Conservation (phyloP, 2,888 invertebrate species). For the Julus scanicus region DNA sequence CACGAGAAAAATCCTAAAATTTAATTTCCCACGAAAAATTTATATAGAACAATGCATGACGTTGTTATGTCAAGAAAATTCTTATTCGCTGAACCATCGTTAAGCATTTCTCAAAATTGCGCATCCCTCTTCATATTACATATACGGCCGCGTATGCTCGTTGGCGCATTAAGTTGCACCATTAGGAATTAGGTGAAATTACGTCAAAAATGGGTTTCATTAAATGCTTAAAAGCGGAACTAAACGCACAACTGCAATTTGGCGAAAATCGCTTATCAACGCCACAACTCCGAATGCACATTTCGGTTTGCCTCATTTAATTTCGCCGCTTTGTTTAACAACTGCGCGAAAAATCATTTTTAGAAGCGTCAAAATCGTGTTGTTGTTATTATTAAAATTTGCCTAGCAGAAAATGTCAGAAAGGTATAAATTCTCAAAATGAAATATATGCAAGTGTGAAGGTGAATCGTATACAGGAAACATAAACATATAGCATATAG, state of each 20-base stretch:
- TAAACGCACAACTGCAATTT: background rate
- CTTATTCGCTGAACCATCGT: too few species aligned
- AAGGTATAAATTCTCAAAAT: background rate
- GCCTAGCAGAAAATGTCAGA: background rate
- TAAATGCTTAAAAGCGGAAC: conserved; percentile 33
- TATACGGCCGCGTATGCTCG: background rate
- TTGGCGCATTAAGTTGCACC: background rate
- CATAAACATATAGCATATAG: background rate
- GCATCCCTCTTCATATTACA: background rate
- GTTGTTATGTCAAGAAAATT: too few species aligned
- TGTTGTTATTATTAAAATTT: background rate
- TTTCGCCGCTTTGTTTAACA: background rate
- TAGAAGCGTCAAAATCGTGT: background rate
- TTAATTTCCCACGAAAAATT: too few species aligned
- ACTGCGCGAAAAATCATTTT: background rate
- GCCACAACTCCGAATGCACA: background rate
- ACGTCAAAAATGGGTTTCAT: conserved; percentile 33
- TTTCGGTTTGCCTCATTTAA: conserved; percentile 33
- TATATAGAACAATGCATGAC: too few species aligned
- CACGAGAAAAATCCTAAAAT: too few species aligned
- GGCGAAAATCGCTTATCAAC: background rate
- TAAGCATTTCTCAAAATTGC: background rate
- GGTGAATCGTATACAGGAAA: background rate
- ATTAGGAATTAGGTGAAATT: conserved; percentile 33
- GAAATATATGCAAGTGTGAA: background rate